phyloP scores from a whole-genome alignment of 23 tunicate species.

The Aplidium turbinatum region DNA sequence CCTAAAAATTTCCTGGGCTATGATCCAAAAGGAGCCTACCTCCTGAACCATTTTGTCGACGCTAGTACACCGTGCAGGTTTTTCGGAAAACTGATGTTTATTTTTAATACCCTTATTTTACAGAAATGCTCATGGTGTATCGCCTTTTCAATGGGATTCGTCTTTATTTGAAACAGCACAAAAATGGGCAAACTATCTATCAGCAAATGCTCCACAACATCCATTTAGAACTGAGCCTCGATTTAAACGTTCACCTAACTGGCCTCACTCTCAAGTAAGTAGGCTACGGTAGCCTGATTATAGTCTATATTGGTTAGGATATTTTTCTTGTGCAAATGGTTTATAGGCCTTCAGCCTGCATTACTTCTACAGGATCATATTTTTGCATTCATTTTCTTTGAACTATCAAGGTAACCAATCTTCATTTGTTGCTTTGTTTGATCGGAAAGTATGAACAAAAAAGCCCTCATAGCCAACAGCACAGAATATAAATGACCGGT shows the following conservation, averaged over 20 bases:
- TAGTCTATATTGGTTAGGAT: too few relatives aligned
- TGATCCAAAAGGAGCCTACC: background rate
- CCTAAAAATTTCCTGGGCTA: background rate
- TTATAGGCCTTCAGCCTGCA: background rate
- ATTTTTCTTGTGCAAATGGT: too few relatives aligned
- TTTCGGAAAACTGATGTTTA: background rate
- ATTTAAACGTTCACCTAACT: conserved; percentile 43
- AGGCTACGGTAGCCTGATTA: too few relatives aligned
- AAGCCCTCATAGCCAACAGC: too few relatives aligned
- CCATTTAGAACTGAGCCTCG: conserved; percentile 34
- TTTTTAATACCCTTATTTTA: background rate
- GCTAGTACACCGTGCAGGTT: background rate
- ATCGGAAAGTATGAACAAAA: too few relatives aligned
- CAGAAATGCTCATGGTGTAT: conserved; percentile 71
- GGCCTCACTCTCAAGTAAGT: conserved; percentile 96
- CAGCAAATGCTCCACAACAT: conserved; percentile 47
- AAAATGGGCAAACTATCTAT: conserved; percentile 79
- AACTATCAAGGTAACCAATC: too few relatives aligned
- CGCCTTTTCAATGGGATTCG: conserved; percentile 67
- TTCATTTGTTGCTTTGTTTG: too few relatives aligned
- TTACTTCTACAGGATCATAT: too few relatives aligned
- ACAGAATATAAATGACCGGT: too few relatives aligned
- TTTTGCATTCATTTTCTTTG: too few relatives aligned
- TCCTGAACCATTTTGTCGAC: background rate
- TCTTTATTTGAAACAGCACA: conserved; percentile 50